Evolutionary conservation across 2,797 vertebrate genomes (phyloP).

Genomic region (Hypotaenidia okinawae): DNA sequence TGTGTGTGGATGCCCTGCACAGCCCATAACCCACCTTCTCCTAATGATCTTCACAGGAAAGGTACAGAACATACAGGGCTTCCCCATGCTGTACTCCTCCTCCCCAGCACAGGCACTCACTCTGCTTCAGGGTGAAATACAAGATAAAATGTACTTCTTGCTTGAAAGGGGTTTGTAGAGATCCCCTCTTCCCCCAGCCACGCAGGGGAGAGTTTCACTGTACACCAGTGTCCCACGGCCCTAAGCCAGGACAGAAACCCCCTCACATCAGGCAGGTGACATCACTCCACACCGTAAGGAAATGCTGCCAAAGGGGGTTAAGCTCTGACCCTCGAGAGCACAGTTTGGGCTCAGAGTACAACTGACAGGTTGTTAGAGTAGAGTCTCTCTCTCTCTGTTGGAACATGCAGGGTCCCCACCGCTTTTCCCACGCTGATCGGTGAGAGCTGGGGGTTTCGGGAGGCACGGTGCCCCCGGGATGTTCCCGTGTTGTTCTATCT

Average conservation of each 20-base stretch:
- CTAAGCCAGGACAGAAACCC: not conserved
- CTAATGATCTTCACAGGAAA: not conserved
- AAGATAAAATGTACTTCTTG: not conserved
- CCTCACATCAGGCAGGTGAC: not conserved
- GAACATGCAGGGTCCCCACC: slow-evolving; percentile 53
- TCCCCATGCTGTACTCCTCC: rapidly evolving
- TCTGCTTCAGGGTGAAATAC: not conserved
- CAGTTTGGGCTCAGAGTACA: not conserved
- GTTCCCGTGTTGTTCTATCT: slow-evolving; percentile 41
- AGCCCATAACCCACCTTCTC: not conserved
- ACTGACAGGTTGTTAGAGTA: not conserved
- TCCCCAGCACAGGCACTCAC: not conserved
- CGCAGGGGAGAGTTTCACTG: not conserved
- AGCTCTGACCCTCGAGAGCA: slow-evolving; percentile 4
- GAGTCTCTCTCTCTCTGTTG: slow-evolving; percentile 2
- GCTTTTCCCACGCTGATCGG: slow-evolving; percentile 54
- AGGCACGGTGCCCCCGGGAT: slow-evolving; percentile 54
- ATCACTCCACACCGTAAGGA: rapidly evolving
- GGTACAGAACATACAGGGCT: rapidly evolving
- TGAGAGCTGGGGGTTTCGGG: slow-evolving; percentile 42
- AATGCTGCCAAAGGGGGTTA: not conserved
- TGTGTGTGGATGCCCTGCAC: not conserved
- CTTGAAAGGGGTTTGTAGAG: not conserved
- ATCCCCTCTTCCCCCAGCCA: not conserved
- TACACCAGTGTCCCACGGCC: rapidly evolving